Base-by-base conservation (phyloP, 2,113 vertebrate species). In the Crotalus horridus region DNA sequence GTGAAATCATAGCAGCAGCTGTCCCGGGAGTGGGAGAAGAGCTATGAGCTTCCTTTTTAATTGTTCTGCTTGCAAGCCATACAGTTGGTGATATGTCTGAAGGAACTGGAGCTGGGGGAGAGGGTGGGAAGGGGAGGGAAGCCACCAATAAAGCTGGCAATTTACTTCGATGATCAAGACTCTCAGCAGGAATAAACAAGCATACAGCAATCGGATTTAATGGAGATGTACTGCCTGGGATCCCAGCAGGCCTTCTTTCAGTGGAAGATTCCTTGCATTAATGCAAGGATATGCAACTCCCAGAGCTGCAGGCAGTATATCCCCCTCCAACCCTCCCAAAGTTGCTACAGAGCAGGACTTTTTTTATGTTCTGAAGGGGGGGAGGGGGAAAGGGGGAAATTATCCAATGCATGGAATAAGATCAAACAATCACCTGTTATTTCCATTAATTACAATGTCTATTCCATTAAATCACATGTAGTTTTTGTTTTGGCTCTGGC, bases 21-120 rank as follows among this genome's bases (percentile, higher is more conserved):
- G 95, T 87, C 23, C 51, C 29, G n/a, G 90, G 92, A 90, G 94
- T 94, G 93, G 95, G 94, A 95, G 93, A 0, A 0, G 85, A 94
- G 74, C n/a, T 0, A 33, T n/a, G 88, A 51, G 86, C 88, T 90
- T 91, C 64, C 61, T 85, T 1, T 11, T 59, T 33, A 23, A 7
- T 12, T 56, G 87, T 87, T 91, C 48, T 95, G 85, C 56, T 69
- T 93, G 86, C 0, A 0, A 56, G 58, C 59, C 29, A 59, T 69
- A 93, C 91, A 87, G 69, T 29, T 0, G 0, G 54, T 0, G 0
- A 24, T 94, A 23, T 1, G 0, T 87, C 91, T 89, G 88, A 96
- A 91, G 92, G 85, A 85, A 93, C 12, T 88, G 90, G 74, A 9
- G 17, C 89, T 26, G 90, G 91, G 17, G 87, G 93, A 56, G 89